A percentile compares a stretch with the other conserved stretches of the same genome.
Evolutionary conservation across 2,113 vertebrate genomes (phyloP).

Genomic region (Heptranchias perlo): DNA sequence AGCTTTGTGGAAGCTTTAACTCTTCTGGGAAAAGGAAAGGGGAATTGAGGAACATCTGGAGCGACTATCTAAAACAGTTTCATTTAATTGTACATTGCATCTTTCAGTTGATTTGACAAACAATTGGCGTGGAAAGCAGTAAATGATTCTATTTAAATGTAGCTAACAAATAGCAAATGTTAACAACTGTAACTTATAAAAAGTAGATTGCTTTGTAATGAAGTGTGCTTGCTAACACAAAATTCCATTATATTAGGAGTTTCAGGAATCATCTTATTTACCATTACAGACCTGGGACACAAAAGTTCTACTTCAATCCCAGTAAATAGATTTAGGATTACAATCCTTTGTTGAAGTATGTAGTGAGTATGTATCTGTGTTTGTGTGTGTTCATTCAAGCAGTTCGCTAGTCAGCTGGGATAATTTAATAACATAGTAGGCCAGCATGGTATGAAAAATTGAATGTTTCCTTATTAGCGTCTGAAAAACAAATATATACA

Average conservation of each 20-base stretch:
- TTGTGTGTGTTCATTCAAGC: neutral
- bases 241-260: neutral
- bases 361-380: neutral
- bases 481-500: slow-evolving; percentile 23
- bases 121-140: neutral
- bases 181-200: neutral
- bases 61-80: neutral
- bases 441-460: slow-evolving; percentile 9
- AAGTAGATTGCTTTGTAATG: neutral
- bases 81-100: neutral
- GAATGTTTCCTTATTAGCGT: neutral
- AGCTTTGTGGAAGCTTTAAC: neutral
- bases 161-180: neutral
- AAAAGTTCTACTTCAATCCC: neutral
- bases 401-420: neutral
- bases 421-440: slow-evolving; percentile 32
- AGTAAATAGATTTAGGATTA: slow-evolving; percentile 5
- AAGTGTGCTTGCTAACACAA: neutral
- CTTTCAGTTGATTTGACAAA: slow-evolving; percentile 14
- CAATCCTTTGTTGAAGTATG: neutral
- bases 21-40: neutral
- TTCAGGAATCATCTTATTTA: neutral
- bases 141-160: neutral
- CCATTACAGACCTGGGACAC: neutral
- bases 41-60: slow-evolving; percentile 3